Percentiles rank a stretch among this genome's conserved stretches.
phyloP scores from a whole-genome alignment of 2,113 vertebrate species.

The Tilapia sparmanii region DNA sequence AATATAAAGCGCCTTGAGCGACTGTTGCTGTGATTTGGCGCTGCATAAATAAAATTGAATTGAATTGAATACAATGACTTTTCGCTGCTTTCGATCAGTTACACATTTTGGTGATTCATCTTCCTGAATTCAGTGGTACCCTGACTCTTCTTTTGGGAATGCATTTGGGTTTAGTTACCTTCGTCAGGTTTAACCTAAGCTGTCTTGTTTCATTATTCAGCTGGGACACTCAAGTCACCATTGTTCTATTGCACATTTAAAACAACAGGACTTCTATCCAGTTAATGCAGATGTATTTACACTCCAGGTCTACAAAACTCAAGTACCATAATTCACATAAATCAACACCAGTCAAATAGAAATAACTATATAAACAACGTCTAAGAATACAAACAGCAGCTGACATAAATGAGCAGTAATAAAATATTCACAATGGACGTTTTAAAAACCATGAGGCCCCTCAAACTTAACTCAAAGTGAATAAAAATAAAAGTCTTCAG shows the following conservation, averaged over 20 bases:
- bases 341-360: neutral
- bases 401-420: neutral
- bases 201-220: neutral
- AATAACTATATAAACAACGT: neutral
- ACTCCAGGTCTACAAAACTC: neutral
- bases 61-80: fast-evolving
- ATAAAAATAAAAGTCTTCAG: neutral
- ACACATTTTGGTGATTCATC: neutral
- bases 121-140: neutral
- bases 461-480: neutral
- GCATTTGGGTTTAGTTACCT: neutral
- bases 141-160: neutral
- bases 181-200: neutral
- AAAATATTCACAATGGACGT: neutral
- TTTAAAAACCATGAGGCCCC: neutral
- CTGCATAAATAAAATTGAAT: neutral
- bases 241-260: neutral
- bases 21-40: fast-evolving
- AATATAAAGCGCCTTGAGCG: neutral
- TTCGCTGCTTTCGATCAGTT: neutral
- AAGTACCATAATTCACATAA: neutral
- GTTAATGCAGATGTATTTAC: neutral
- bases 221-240: neutral
- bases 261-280: neutral
- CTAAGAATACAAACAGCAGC: neutral